Conservation (phyloP, 2,797 vertebrate genomes). For the Falco cherrug region DNA sequence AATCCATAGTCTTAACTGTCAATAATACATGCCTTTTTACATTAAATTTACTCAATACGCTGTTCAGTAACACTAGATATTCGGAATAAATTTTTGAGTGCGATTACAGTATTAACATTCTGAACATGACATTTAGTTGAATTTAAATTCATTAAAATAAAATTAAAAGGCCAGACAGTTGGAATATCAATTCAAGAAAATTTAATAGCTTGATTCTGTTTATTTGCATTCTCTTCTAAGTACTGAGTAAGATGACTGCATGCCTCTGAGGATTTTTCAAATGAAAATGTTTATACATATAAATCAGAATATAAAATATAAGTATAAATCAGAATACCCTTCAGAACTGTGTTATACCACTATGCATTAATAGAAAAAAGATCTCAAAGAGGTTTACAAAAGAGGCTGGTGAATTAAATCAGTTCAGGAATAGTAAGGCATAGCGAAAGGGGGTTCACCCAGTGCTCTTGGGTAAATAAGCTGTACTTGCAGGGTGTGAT, state of each 20-base stretch:
- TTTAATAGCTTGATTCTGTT: constrained; percentile 32
- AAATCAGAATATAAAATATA: neutral
- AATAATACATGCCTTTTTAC: constrained; percentile 38
- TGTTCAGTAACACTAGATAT: constrained; percentile 28
- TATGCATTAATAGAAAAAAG: neutral
- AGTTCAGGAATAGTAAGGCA: neutral
- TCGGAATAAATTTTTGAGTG: constrained; percentile 29
- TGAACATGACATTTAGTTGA: constrained; percentile 18
- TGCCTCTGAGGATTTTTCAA: neutral
- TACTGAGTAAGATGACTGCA: constrained; percentile 14
- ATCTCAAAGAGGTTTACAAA: neutral
- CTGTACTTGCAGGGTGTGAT: neutral
- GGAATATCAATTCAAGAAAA: constrained; percentile 39
- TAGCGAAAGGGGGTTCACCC: neutral
- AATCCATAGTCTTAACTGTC: constrained; percentile 25
- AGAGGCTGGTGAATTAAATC: neutral
- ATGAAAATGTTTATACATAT: neutral
- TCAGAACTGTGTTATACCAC: neutral
- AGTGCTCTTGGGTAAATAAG: neutral
- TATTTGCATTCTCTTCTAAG: constrained; percentile 38
- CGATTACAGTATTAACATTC: constrained; percentile 51
- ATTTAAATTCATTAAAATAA: constrained; percentile 63
- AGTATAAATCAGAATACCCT: neutral
- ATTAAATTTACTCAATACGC: constrained; percentile 28
- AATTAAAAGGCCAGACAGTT: constrained; percentile 31